Conservation (phyloP, 2,888 invertebrate species). For the Allygus modestus region DNA sequence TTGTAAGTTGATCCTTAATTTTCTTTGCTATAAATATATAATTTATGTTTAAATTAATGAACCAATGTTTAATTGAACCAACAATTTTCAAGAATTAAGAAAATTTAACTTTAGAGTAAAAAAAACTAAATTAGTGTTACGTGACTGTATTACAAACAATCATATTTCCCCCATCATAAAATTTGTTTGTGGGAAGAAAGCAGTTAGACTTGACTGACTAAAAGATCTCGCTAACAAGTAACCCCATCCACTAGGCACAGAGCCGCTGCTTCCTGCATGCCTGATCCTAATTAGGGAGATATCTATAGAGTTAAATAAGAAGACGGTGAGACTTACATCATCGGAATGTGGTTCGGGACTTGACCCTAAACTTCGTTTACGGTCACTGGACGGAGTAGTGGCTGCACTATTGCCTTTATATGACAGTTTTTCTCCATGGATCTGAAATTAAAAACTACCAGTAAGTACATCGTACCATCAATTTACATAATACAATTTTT, state of each 20-base stretch:
- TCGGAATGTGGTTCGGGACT: constrained; percentile 63
- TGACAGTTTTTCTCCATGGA: constrained; percentile 69
- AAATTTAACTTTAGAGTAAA: no score
- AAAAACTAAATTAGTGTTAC: no score
- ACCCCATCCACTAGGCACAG: background rate
- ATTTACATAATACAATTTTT: background rate
- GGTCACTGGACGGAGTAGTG: constrained; percentile 63
- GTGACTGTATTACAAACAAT: no score
- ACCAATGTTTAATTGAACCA: no score
- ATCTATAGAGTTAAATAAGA: background rate
- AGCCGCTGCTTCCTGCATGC: background rate
- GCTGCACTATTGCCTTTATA: constrained; percentile 72
- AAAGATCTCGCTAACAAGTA: no score
- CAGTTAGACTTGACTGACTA: no score
- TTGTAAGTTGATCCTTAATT: no score
- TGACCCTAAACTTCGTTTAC: constrained; percentile 62
- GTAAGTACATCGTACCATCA: background rate
- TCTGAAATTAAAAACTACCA: constrained; percentile 44
- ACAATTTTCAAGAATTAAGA: no score
- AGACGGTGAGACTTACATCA: constrained; percentile 51
- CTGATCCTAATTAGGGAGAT: background rate
- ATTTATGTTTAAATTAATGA: no score
- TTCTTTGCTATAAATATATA: no score
- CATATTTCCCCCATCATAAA: no score
- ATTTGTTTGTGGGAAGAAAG: no score